phyloP scores from a whole-genome alignment of 1,140 invertebrate species.

The Gonioctena quinquepunctata region DNA sequence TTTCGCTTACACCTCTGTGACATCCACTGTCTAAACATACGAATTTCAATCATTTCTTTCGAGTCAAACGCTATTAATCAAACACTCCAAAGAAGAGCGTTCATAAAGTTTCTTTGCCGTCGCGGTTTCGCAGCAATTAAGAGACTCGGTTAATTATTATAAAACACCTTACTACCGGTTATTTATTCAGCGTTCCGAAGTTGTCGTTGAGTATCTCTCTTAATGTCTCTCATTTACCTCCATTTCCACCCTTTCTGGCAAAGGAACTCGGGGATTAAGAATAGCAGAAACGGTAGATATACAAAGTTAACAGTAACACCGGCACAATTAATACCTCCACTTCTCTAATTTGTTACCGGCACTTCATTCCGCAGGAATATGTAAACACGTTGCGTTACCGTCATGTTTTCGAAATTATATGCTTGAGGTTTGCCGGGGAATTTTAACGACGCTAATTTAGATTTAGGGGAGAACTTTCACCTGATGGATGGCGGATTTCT shows the following conservation, averaged over 20 bases:
- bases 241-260: constrained; percentile 21
- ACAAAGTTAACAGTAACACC: constrained; percentile 34
- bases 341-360: constrained; percentile 44
- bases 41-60: background rate
- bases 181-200: constrained; percentile 39
- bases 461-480: constrained; percentile 25
- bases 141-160: constrained; percentile 33
- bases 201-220: constrained; percentile 35
- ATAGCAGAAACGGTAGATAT: constrained; percentile 28
- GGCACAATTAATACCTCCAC: constrained; percentile 41
- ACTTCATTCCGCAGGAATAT: constrained; percentile 44
- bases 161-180: constrained; percentile 30
- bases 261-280: constrained; percentile 20
- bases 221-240: constrained; percentile 40
- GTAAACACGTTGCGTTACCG: constrained; percentile 41
- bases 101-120: background rate
- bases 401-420: constrained; percentile 44
- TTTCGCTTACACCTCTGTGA: background rate
- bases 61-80: background rate
- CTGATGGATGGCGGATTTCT: constrained; percentile 19
- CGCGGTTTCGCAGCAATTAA: constrained; percentile 1
- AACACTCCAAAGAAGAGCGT: background rate
- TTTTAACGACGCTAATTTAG: constrained; percentile 33
- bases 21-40: background rate
- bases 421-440: constrained; percentile 30